Base-by-base conservation (phyloP, 2,888 invertebrate species). In the Eudasyphora cyanicolor region DNA sequence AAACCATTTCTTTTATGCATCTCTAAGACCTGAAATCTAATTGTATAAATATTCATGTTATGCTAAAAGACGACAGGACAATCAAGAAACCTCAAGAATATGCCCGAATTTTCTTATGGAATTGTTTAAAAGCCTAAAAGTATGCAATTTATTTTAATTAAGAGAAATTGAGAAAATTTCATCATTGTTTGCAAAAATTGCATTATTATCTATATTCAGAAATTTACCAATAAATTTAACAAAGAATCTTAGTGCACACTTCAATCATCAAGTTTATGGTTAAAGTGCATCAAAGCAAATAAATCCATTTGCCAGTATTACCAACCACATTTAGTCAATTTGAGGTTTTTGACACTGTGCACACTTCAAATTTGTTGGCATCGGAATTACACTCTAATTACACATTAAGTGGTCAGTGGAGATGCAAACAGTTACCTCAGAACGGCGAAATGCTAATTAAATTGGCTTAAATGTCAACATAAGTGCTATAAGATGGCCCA, bases 301-400 rank as follows among this genome's bases (percentile, higher is more conserved):
- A 54, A 21, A 2, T n/a, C 51, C 74, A 45, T 77, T 71, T n/a
- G 69, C 70, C 29, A 45, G 51, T 32, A 19, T 74, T 75, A 75
- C 78, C 57, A 67, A 75, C 78, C 57, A 67, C 71, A 70, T 57
- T 51, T 10, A 78, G 80, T 78, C 76, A 84, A 76, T 84, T 84
- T 84, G 80, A 49, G 83, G 83, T 84, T 84, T 83, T 57, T 5
- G n/a, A n/a, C n/a, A n/a, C 35, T 24, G 12, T 29, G 29, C 35
- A 19, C 76, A 21, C 19, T 1, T 73, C 24, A 64, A 42, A 21
- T 24, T 32, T 35, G 76, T 64, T 80, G 70, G n/a, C 62, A 78
- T 74, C 75, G 75, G 76, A 83, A 83, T 83, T 83, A 71, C 80
- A 64, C 78, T 78, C 80, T 78, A 84, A 84, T 84, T 84, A 84